phyloP scores from a whole-genome alignment of 2,888 invertebrate species.

The Melolontha melolontha region DNA sequence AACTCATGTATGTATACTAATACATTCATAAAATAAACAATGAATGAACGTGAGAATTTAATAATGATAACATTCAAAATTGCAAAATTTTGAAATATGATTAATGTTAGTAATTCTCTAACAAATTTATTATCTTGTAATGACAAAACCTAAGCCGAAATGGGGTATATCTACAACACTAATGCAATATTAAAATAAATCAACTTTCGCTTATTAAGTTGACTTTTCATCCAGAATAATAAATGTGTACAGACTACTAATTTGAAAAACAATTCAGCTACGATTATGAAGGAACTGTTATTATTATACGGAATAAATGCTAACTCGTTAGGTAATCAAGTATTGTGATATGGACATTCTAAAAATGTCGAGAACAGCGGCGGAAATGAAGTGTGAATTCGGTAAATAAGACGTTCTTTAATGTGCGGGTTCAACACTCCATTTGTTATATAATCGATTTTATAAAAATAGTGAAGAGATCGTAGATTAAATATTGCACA shows the following conservation, averaged over 20 bases:
- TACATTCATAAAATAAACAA: constrained; percentile 10
- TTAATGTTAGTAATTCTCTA: constrained; percentile 1
- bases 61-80: constrained; percentile 4
- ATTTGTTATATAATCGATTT: background rate
- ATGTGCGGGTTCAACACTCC: background rate
- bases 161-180: too few relatives aligned
- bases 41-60: constrained; percentile 21
- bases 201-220: constrained; percentile 34
- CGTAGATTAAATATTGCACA: background rate
- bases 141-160: too few relatives aligned
- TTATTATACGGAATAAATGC: background rate
- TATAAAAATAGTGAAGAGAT: background rate
- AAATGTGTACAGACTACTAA: constrained; percentile 2
- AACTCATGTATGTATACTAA: background rate
- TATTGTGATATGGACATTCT: constrained; percentile 4
- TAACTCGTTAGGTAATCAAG: constrained; percentile 1
- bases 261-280: constrained; percentile 4
- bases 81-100: background rate
- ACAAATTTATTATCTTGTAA: background rate
- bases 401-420: background rate
- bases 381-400: constrained; percentile 11
- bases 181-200: background rate
- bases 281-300: background rate
- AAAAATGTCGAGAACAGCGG: constrained; percentile 6
- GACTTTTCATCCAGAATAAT: constrained; percentile 26